Evolutionary conservation across 2,797 vertebrate genomes (phyloP), one percentile per base, ranked within the genome.

Genomic region (Tenualosa thibaudeaui): DNA sequence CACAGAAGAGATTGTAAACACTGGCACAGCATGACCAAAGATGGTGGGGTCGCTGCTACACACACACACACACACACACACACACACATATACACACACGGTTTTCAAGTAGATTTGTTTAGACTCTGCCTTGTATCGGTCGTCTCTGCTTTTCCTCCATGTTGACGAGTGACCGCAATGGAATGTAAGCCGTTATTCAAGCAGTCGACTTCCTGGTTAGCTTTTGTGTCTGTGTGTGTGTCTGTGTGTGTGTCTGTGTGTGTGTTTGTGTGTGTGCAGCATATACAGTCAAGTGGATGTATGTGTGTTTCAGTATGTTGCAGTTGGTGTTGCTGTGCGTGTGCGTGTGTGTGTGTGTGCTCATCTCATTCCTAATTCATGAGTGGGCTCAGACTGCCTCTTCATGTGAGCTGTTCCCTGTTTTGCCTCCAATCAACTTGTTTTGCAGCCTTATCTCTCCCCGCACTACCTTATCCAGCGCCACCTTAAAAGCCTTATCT

Each of bases 381-480:
- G 56, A 58, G 19, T 2, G 22, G 22, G 51, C 51, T n/a, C 46
- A 46, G 7, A 19, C 22, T 62, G 58, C 22, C 58, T 62, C 58
- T 62, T 10, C 58, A 62, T 62, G 24, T 8, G 58, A 0, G n/a
- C 58, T 9, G 26, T 2, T 31, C 62, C 10, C 24, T 68, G 62
- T 37, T 68, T 2, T 37, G 10, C 10, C 4, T 37, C 10, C 31
- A 37, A 68, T 68, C 62, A 5, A 26, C 62, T 10, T 68, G 62
- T 22, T 84, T 24, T 78, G 43, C 81, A 46, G 54, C 62, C 43
- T 54, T 56, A 65, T 75, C 40, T 65, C 84, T n/a, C 1, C 10
- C 62, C 62, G 88, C 87, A 83, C 89, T 43, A 46, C 75, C 26
- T 68, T 68, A 40, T 40, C 65, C 10, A 37, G 26, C 65, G 4